Evolutionary conservation across 37 sponge, comb jelly and placozoan genomes (phyloP).

Genomic region (Ephydatia muelleri): DNA sequence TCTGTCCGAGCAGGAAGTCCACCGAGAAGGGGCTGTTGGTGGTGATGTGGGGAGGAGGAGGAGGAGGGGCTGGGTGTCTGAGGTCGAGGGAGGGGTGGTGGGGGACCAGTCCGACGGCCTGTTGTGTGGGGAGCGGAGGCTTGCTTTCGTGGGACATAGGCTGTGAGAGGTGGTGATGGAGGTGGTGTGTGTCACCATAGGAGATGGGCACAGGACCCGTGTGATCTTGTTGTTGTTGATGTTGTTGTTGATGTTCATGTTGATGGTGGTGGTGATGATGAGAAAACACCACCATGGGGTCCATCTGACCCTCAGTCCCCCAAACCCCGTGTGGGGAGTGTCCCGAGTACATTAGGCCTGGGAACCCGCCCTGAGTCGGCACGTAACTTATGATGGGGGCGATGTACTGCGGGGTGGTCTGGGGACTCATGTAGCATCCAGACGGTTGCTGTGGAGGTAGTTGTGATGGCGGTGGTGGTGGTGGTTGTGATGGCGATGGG

Average conservation of each 20-base stretch:
- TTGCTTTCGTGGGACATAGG: background rate
- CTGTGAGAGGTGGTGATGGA: background rate
- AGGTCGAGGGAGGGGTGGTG: background rate
- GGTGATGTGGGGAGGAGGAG: background rate
- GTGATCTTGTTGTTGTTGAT: background rate
- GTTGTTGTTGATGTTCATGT: background rate
- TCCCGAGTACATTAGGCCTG: background rate
- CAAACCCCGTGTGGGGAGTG: background rate
- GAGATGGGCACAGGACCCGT: background rate
- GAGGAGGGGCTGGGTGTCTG: background rate
- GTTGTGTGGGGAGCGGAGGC: background rate
- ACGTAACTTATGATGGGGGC: background rate
- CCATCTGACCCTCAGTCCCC: background rate
- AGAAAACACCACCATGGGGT: background rate
- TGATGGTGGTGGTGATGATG: background rate
- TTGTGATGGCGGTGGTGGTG: background rate
- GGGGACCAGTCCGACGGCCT: background rate
- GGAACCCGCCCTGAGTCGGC: background rate
- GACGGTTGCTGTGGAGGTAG: background rate
- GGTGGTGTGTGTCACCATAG: background rate
- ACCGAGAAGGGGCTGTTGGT: constrained; percentile 36
- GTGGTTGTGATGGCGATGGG: background rate
- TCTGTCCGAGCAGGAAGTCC: constrained; percentile 37
- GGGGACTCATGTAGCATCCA: background rate
- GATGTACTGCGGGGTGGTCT: background rate